Conservation (phyloP, 2,888 invertebrate genomes). For the Drosophila lacicola region DNA sequence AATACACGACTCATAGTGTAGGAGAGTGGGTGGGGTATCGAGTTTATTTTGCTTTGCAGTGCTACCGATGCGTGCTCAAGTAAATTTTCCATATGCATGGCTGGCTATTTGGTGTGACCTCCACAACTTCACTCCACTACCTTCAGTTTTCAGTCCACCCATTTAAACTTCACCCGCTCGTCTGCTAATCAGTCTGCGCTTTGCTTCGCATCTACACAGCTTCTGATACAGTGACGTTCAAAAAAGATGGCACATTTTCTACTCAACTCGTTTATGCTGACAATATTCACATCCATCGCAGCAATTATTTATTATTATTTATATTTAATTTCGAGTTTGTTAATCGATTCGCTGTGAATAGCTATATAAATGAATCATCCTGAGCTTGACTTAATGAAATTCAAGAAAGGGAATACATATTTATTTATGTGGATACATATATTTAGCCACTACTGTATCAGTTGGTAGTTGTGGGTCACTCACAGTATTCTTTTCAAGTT, state of each 20-base stretch:
- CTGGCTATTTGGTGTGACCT: constrained; percentile 33
- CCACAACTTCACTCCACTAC: background rate
- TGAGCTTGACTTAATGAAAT: background rate
- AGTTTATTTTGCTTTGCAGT: constrained; percentile 21
- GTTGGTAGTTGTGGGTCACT: constrained; percentile 6
- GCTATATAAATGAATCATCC: background rate
- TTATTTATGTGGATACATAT: background rate
- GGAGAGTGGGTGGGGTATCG: background rate
- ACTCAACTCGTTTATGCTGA: background rate
- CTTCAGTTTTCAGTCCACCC: background rate
- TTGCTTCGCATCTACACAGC: constrained; percentile 9
- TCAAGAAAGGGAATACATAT: background rate
- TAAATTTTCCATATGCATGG: constrained; percentile 48
- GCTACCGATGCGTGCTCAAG: constrained; percentile 61
- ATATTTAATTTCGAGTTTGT: background rate
- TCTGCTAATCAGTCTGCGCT: constrained; percentile 37
- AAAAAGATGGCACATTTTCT: background rate
- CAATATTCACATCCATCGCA: too few species aligned
- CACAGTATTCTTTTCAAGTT: constrained; percentile 16
- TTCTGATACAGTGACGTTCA: constrained; percentile 26
- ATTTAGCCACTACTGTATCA: constrained; percentile 15
- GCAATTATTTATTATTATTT: too few species aligned
- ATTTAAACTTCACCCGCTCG: constrained; percentile 1
- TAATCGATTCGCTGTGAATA: background rate
- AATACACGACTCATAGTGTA: constrained; percentile 10